Percentiles rank a stretch among this genome's conserved stretches.
These are phyloP conservation scores for Protomyctophum bolini DNA, from an alignment of 2,113 vertebrate species.

Conservation along the genomic window DNA sequence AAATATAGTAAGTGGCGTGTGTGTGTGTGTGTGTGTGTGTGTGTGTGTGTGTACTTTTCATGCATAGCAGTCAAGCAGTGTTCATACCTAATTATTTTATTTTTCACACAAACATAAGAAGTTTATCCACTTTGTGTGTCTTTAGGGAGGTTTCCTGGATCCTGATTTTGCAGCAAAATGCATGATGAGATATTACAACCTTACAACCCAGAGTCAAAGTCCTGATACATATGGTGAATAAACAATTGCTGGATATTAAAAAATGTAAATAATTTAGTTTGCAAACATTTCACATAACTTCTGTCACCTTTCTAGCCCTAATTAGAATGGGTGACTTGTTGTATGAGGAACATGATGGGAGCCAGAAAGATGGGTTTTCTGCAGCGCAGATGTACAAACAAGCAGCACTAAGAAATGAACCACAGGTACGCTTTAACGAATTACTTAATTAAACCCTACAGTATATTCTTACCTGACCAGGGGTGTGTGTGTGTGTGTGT, in stretches of 20 bases:
- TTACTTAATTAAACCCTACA: no score
- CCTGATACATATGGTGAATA: slow-evolving; percentile 74
- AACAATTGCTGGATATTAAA: neutral
- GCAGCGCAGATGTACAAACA: slow-evolving; percentile 79
- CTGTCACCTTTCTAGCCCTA: slow-evolving; percentile 64
- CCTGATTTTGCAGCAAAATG: slow-evolving; percentile 61
- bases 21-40: neutral
- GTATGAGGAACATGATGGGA: slow-evolving; percentile 49
- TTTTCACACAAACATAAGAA: neutral
- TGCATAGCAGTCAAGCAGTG: neutral
- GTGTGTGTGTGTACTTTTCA: neutral
- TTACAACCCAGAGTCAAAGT: slow-evolving; percentile 69
- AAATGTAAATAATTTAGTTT: neutral
- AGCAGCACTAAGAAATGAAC: slow-evolving; percentile 74
- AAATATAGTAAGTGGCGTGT: slow-evolving; percentile 68
- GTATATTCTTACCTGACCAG: neutral
- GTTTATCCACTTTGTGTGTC: no score
- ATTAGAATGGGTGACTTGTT: slow-evolving; percentile 80
- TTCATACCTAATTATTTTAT: neutral
- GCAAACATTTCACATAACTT: neutral
- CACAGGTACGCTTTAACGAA: slow-evolving; percentile 70
- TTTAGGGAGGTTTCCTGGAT: slow-evolving; percentile 67
- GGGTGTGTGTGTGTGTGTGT: neutral
- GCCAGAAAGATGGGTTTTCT: slow-evolving; percentile 59
- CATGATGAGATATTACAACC: slow-evolving; percentile 79